Conservation (phyloP, 2,797 vertebrate genomes). For the Galago senegalensis region DNA sequence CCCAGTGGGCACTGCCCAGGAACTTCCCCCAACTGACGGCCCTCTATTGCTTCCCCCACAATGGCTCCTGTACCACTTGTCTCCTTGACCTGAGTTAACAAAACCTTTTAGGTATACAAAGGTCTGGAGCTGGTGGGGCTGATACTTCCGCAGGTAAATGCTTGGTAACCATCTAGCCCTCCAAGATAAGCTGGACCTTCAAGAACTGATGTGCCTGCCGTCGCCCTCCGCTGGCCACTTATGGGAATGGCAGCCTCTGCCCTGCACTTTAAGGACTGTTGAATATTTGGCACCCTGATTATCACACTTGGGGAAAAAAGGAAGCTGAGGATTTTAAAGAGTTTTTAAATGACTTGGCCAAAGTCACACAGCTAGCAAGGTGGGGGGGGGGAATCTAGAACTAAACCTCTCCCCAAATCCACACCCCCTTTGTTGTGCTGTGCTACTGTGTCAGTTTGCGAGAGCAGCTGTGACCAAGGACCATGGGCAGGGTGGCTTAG, state of each 20-base stretch:
- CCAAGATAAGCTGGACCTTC: not conserved
- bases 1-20: not conserved
- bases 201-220: not conserved
- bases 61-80: accelerated
- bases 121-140: not conserved
- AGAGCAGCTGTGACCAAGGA: not conserved
- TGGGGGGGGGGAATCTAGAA: not conserved
- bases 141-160: not conserved
- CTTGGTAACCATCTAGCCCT: not conserved
- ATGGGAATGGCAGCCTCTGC: not conserved
- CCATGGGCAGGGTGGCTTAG: not conserved
- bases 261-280: not conserved
- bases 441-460: not conserved
- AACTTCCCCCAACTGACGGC: not conserved
- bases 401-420: not conserved
- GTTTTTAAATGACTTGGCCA: not conserved
- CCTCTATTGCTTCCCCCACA: not conserved
- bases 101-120: not conserved
- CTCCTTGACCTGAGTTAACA: not conserved
- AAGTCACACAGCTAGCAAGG: not conserved
- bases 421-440: accelerated
- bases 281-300: not conserved
- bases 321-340: constrained; percentile 13
- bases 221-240: not conserved
- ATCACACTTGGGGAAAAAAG: not conserved